Base-by-base conservation (phyloP, 2,888 invertebrate genomes). In the Archips xylosteana region DNA sequence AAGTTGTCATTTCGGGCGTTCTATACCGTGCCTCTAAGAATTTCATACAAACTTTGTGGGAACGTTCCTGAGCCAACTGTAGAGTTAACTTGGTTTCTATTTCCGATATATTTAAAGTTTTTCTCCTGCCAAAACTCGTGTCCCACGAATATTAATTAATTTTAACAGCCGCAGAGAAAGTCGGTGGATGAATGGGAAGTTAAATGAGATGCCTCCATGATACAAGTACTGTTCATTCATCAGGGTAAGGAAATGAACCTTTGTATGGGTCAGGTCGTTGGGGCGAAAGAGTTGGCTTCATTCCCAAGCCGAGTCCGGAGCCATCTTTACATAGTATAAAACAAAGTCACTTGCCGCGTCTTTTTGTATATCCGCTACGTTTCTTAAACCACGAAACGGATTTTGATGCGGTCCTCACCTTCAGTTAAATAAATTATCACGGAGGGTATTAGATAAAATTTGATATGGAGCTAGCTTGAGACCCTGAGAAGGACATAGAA, bases 61-160 rank as follows among this genome's bases (percentile, higher is more conserved):
- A 49, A 2, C 6, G 49, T 2, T 15, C 9, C 2, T 51, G 23
- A 9, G 5, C 3, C 32, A 4, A 36, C 8, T 34, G 68, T 64
- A 64, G 3, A 47, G 39, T 3, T 60, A 73, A 51, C 23, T 51
- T 73, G 59, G 73, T 81, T 87, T 89, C 92, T 94, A 93, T 92
- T 93, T 92, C 87, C 89, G 87, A 91, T 90, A 86, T 85, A 75
- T 76, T 84, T 85, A 82, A 86, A 90, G 87, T 91, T 92, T 92
- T 92, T 91, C 87, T 86, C 80, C 76, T 88, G 91, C 91, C 92
- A 91, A 91, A 92, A 89, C 83, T 83, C 83, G 67, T 87, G 87
- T 90, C 86, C 78, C 84, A 81, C 77, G 86, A 83, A 83, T 82
- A 87, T 89, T 92, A 90, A 92, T 93, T 92, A 92, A 92, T 92